Evolutionary conservation across 2,113 vertebrate species (phyloP), one percentile per base, ranked within the genome.

Genomic region (Onychostruthus taczanowskii): DNA sequence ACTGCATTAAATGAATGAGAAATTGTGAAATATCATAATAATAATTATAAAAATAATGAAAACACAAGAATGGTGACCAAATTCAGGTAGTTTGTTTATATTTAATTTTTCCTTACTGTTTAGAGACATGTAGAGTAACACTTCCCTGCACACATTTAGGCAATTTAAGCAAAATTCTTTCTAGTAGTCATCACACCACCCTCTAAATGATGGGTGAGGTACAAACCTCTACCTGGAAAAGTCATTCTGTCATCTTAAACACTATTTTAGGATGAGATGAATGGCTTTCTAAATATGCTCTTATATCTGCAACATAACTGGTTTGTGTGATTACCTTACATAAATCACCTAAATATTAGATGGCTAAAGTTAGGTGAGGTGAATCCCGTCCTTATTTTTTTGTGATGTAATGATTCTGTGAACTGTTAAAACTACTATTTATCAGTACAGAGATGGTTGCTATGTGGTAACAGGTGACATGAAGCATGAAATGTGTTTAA

Each of bases 401-500:
- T 41, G 26, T 41, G 17, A 35, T 69, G 88, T 92, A 93, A 95
- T 74, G 37, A 83, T 90, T 84, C 67, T 77, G 46, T 90, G 75
- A 90, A 77, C 37, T 83, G 58, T 39, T 92, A 87, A 91, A 94
- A 74, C 41, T 74, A 81, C 24, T 79, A 37, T 93, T 94, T 95
- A 85, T 93, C 70, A 64, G 52, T 58, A 73, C 27, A 80, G 79
- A 73, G 70, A 85, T 58, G 58, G 81, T 69, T 90, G 53, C 75
- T 90, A 24, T 62, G 41, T 73, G 81, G 82, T 82, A 91, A 83
- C 39, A 11, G 44, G 82, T 69, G 70, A 90, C 82, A 73, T 58
- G 88, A 91, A 91, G 85, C 78, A 96, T 76, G 72, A 94, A 94
- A 87, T 74, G 30, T 86, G 58, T 90, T 94, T 92, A 94, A 95